Base-by-base conservation (phyloP, 2,888 invertebrate genomes). In the Eledona agricola region DNA sequence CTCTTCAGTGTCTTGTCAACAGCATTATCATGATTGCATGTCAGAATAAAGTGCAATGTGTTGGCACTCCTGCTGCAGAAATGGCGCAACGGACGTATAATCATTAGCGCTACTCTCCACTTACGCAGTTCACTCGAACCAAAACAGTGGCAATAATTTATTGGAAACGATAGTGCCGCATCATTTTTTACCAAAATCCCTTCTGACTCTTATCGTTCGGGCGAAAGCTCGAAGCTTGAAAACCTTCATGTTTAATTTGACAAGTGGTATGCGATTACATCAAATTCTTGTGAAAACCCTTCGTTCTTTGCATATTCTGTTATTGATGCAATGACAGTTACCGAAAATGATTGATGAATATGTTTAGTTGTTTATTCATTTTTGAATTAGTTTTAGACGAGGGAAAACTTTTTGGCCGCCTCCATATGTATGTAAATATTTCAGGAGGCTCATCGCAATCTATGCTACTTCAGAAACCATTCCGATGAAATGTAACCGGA, bases 351-450 rank as follows among this genome's bases (percentile, higher is more conserved):
- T n/a, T n/a, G n/a, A n/a, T n/a, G n/a, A n/a, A n/a, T n/a, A n/a
- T n/a, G n/a, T n/a, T n/a, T n/a, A n/a, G n/a, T n/a, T n/a, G n/a
- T n/a, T n/a, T n/a, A n/a, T n/a, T n/a, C n/a, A n/a, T n/a, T n/a
- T n/a, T n/a, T n/a, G n/a, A n/a, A n/a, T n/a, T n/a, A n/a, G n/a
- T n/a, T n/a, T n/a, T n/a, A n/a, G n/a, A n/a, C n/a, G n/a, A n/a
- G 40, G 28, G 40, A 2, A 40, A 40, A 40, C 28, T 40, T 40
- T 7, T 4, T 9, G 20, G 28, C 10, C 26, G 35, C 35, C 25
- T 25, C 28, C 20, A 40, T 40, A 40, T 28, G 40, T 40, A 40
- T 40, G 28, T 28, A 40, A 28, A 40, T 40, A 40, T 40, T 40
- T 10, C 25, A 17, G 40, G 42, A 31, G 29, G 22, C 29, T 42